Percentiles rank a stretch among this genome's conserved stretches.
Conservation (phyloP, 2,888 invertebrate genomes). For the Creontiades dilutus region DNA sequence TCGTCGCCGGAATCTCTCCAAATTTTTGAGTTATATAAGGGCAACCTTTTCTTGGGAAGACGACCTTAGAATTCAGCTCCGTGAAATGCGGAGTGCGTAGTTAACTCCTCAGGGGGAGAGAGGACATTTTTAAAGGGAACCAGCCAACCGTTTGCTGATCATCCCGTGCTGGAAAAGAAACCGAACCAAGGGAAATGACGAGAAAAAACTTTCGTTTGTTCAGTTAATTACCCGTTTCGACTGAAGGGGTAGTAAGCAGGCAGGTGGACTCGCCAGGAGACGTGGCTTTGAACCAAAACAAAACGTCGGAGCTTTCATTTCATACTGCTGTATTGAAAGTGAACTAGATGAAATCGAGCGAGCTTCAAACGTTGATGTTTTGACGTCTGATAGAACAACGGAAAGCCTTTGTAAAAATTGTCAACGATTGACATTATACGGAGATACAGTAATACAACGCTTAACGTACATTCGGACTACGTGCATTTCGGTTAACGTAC, state of each 20-base stretch:
- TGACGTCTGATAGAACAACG: too few relatives aligned
- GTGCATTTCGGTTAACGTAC: too few relatives aligned
- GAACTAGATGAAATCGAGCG: too few relatives aligned
- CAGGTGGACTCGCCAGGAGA: background rate
- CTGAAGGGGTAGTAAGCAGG: background rate
- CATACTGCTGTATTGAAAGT: background rate
- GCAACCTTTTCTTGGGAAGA: too few relatives aligned
- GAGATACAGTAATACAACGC: too few relatives aligned
- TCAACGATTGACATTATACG: too few relatives aligned
- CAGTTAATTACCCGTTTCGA: conserved; percentile 12
- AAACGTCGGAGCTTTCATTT: background rate
- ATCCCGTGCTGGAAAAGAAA: background rate
- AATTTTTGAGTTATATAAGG: too few relatives aligned
- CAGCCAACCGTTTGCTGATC: background rate
- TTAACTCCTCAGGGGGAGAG: background rate
- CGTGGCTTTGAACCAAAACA: background rate
- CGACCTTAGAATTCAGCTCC: background rate
- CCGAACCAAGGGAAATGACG: background rate
- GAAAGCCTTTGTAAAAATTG: too few relatives aligned
- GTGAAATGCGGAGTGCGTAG: background rate
- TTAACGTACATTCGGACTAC: too few relatives aligned
- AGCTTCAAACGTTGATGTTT: too few relatives aligned
- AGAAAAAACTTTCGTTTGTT: conserved; percentile 7
- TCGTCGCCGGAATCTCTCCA: too few relatives aligned
- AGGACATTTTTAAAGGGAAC: background rate